Conservation (phyloP, 2,888 invertebrate genomes). For the Hirudinaria manillensis region DNA sequence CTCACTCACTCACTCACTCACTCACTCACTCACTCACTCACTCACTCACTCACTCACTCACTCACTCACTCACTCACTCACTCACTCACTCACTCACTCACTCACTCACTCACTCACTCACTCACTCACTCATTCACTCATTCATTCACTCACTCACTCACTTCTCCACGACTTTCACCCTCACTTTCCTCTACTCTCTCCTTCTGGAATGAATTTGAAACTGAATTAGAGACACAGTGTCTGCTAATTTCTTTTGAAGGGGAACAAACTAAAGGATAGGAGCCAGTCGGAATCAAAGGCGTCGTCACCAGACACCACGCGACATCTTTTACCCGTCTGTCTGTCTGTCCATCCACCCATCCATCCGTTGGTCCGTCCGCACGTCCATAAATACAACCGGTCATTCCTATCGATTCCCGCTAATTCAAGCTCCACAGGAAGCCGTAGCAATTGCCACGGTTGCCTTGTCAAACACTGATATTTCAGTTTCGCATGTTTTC, state of each 20-base stretch:
- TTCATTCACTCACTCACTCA: not conserved
- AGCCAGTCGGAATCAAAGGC: not conserved
- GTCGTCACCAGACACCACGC: not conserved
- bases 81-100: slow-evolving; percentile 1
- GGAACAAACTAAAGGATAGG: not conserved
- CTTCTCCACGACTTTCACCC: not conserved
- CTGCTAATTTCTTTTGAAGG: not conserved
- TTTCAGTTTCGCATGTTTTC: too few relatives aligned
- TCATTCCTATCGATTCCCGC: too few relatives aligned
- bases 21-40: slow-evolving; percentile 14
- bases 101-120: not conserved
- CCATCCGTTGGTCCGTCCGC: not conserved
- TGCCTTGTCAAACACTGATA: too few relatives aligned
- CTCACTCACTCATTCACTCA: not conserved
- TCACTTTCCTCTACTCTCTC: not conserved
- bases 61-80: slow-evolving; percentile 2
- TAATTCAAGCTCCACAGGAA: too few relatives aligned
- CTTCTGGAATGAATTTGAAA: slow-evolving; percentile 1
- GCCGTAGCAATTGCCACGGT: too few relatives aligned
- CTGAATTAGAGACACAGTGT: not conserved
- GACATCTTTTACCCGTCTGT: not conserved
- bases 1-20: slow-evolving; percentile 16
- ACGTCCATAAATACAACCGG: not conserved
- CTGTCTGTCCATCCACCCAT: not conserved
- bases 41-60: slow-evolving; percentile 17